Evolutionary conservation across 2,888 invertebrate genomes (phyloP).

Genomic region (Encarsia formosa): DNA sequence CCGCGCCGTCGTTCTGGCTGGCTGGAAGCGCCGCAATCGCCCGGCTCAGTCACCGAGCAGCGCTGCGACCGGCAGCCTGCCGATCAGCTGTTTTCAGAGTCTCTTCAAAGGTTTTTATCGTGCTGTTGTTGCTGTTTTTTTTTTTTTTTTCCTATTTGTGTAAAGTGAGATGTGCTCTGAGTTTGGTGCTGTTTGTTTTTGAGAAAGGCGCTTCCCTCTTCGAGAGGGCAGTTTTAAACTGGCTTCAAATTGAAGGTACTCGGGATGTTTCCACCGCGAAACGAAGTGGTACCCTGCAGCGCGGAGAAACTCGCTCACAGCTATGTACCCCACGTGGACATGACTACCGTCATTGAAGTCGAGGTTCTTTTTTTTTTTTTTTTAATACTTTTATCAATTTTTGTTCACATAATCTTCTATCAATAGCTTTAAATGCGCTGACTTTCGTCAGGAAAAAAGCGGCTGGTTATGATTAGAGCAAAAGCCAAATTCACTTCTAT

Average conservation of each 20-base stretch:
- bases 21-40: not conserved
- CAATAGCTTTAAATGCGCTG: too few species aligned
- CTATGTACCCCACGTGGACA: constrained; percentile 66
- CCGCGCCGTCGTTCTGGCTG: not conserved
- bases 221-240: not conserved
- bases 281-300: constrained; percentile 46
- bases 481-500: too few species aligned
- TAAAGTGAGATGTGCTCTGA: not conserved
- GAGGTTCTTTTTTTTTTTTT: constrained; percentile 55
- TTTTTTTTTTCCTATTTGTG: not conserved
- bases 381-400: not conserved
- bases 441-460: too few species aligned
- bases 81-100: constrained; percentile 26
- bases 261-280: constrained; percentile 50
- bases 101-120: not conserved
- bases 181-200: too few species aligned
- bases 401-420: too few species aligned
- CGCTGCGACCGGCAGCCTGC: not conserved
- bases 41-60: not conserved
- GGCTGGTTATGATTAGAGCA: too few species aligned
- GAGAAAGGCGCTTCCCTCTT: not conserved
- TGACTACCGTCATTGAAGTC: constrained; percentile 72
- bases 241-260: constrained; percentile 50
- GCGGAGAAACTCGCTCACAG: constrained; percentile 60
- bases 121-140: constrained; percentile 12